These are phyloP conservation scores for Speoplatyrhinus poulsoni DNA, from an alignment of 2,113 vertebrate species.

Conservation along the genomic window DNA sequence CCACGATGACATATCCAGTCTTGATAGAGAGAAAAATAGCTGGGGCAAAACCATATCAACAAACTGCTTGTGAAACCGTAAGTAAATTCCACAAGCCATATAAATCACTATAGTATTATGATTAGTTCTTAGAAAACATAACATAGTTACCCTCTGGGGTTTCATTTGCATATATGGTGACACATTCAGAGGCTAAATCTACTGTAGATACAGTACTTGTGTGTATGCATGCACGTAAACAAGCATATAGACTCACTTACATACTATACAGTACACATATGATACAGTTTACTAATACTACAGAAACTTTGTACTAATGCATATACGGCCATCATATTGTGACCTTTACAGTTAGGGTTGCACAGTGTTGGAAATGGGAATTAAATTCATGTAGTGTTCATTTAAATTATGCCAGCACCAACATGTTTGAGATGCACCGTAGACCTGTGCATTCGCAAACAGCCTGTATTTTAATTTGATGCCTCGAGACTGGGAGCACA, in stretches of 20 bases:
- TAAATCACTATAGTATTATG: constrained; percentile 9
- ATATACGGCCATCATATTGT: constrained; percentile 45
- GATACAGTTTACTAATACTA: not conserved
- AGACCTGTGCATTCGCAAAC: constrained; percentile 39
- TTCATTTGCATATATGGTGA: constrained; percentile 18
- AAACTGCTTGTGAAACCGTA: constrained; percentile 29
- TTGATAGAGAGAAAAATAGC: not conserved
- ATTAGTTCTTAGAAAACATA: not conserved
- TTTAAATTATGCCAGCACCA: constrained; percentile 51
- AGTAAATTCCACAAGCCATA: constrained; percentile 16
- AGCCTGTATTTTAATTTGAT: constrained; percentile 46
- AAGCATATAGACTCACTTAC: constrained; percentile 8
- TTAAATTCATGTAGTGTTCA: constrained; percentile 52
- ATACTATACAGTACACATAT: constrained; percentile 4
- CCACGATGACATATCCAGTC: constrained; percentile 33
- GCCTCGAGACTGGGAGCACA: constrained; percentile 29
- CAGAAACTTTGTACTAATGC: constrained; percentile 13
- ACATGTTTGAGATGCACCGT: constrained; percentile 44
- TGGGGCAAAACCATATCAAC: not conserved
- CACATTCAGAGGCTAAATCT: constrained; percentile 10
- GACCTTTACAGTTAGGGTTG: constrained; percentile 26
- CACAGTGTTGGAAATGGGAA: not conserved
- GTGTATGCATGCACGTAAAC: not conserved
- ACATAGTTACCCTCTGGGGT: not conserved
- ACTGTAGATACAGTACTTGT: not conserved